phyloP scores from a whole-genome alignment of 2,888 invertebrate species.

The Oligia latruncula region DNA sequence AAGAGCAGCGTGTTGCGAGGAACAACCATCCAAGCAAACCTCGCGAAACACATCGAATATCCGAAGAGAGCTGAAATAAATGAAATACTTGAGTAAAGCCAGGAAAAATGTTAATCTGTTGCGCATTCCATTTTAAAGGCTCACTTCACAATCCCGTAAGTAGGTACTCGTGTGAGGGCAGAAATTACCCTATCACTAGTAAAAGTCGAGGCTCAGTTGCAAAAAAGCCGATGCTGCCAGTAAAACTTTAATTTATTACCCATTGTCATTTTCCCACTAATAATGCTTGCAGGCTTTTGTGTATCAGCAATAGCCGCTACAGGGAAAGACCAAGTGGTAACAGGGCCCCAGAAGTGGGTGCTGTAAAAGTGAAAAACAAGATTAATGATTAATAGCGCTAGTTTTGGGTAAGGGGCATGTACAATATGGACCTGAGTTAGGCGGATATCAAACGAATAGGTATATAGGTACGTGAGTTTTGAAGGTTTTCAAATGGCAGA shows the following conservation, averaged over 20 bases:
- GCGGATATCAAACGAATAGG: background rate
- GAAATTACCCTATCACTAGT: background rate
- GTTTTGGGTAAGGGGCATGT: background rate
- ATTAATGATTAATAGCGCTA: background rate
- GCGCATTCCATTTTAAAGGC: background rate
- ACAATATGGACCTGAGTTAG: background rate
- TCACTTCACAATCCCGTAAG: background rate
- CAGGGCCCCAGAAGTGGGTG: conserved; percentile 99
- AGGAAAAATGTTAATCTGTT: background rate
- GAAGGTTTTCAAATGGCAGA: background rate
- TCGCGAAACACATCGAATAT: conserved; percentile 98
- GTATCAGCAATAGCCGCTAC: conserved; percentile 98
- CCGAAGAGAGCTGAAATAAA: conserved; percentile 93
- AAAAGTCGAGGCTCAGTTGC: background rate
- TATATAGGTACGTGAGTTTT: background rate
- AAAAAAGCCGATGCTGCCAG: background rate
- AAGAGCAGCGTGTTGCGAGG: conserved; percentile 98
- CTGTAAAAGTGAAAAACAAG: conserved; percentile 83
- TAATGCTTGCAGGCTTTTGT: conserved; percentile 96
- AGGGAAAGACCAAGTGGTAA: conserved; percentile 99
- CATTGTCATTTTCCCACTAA: conserved; percentile 99
- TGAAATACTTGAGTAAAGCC: background rate
- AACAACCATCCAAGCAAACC: conserved; percentile 98
- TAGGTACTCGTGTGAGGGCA: background rate
- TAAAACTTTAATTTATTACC: conserved; percentile 89